Conservation (phyloP, 2,113 vertebrate genomes). For the Tragelaphus buxtoni region DNA sequence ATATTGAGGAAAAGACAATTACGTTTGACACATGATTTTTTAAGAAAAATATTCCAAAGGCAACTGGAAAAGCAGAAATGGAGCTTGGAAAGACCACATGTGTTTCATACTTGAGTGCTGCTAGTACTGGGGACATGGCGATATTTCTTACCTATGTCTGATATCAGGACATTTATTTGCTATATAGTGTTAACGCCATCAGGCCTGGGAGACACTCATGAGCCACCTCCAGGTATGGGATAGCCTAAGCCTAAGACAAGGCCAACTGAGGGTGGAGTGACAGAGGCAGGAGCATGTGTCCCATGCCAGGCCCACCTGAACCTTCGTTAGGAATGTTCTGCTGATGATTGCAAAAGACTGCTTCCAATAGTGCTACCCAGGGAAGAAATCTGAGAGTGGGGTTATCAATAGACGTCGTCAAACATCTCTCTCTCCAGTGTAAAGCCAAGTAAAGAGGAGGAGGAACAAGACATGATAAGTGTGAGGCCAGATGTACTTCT, state of each 20-base stretch:
- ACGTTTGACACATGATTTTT: background rate
- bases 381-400: background rate
- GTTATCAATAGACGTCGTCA: background rate
- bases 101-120: background rate
- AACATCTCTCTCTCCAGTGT: background rate
- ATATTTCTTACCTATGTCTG: background rate
- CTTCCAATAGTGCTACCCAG: background rate
- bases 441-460: background rate
- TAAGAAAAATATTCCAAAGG: background rate
- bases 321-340: background rate
- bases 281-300: background rate
- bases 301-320: no score
- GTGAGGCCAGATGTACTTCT: background rate
- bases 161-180: background rate
- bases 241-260: background rate
- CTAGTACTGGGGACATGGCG: accelerated
- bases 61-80: background rate
- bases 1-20: background rate
- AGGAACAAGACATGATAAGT: background rate
- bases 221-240: background rate
- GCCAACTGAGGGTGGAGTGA: background rate
- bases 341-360: background rate
- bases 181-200: background rate
- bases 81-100: background rate
- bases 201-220: background rate